These are phyloP conservation scores for Melitaea cinxia DNA, from an alignment of 1,140 invertebrate species.

Conservation along the genomic window DNA sequence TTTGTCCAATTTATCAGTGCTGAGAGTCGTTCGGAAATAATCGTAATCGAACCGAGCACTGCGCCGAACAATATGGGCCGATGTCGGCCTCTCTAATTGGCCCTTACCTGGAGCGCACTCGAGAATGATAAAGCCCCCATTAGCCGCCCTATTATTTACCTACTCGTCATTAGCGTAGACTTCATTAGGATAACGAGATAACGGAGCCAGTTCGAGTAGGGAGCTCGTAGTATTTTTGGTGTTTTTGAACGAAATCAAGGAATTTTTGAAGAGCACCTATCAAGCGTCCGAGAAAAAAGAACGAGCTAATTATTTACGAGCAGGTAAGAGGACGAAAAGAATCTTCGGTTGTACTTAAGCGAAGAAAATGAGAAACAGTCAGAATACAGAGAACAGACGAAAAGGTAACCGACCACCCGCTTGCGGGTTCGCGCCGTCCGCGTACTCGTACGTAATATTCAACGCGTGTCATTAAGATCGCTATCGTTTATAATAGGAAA, in stretches of 20 bases:
- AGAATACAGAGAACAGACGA: conserved; percentile 29
- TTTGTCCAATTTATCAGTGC: conserved; percentile 80
- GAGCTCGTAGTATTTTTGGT: conserved; percentile 62
- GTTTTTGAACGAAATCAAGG: conserved; percentile 67
- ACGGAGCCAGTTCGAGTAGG: conserved; percentile 72
- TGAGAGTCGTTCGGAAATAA: conserved; percentile 77
- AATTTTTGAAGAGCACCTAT: conserved; percentile 53
- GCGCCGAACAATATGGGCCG: conserved; percentile 80
- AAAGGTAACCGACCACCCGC: conserved; percentile 55
- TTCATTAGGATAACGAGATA: conserved; percentile 82
- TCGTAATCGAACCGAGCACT: conserved; percentile 78
- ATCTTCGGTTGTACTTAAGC: conserved; percentile 7
- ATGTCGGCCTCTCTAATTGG: conserved; percentile 80
- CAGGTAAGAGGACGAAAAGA: conserved; percentile 23
- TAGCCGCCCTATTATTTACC: conserved; percentile 82
- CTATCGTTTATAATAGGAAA: conserved; percentile 66
- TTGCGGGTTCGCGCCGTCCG: background rate
- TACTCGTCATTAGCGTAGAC: conserved; percentile 82
- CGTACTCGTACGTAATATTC: conserved; percentile 38
- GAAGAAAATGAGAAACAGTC: conserved; percentile 20
- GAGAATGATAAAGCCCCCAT: conserved; percentile 81
- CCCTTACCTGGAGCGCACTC: conserved; percentile 81
- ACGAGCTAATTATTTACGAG: conserved; percentile 69
- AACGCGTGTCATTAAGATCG: conserved; percentile 53
- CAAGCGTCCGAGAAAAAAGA: conserved; percentile 48